Base-by-base conservation (phyloP, 2,113 vertebrate species). In the Dendrocopos noguchii region DNA sequence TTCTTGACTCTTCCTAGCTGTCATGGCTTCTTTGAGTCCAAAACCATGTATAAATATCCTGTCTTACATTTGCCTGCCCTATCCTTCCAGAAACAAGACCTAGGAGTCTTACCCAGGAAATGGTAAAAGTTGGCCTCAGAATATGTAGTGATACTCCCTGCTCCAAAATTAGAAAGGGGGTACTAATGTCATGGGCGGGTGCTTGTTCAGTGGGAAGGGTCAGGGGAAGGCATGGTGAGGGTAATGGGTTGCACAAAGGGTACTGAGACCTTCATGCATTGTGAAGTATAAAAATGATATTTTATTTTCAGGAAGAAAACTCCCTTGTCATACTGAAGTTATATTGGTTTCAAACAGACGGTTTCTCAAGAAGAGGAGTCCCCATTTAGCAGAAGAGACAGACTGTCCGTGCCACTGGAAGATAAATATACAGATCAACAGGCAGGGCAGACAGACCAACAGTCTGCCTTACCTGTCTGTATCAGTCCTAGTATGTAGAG, bases 31-130 rank as follows among this genome's bases (percentile, higher is more conserved):
- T 68, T 14, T 50, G 27, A 86, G 11, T 19, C 20, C 7, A 34
- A 24, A 5, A 75, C 1, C 36, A 63, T 20, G 2, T 53, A 72
- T 27, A 64, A 85, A 31, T 20, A 7, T 25, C 29, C 52, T 65
- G 2, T 7, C 13, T 8, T 28, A 60, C 3, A n/a, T 25, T 57
- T 84, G 10, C 9, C 10, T 0, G 1, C 6, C 18, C 17, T 73
- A 31, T 34, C 10, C 31, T 53, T 74, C 33, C 16, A 46, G 34
- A 24, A 28, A 60, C 6, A 63, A 74, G 33, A 68, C 31, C 27
- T 21, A 86, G 28, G 25, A 80, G 19, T 10, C 36, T 73, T 25
- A 7, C 10, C 21, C 15, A 10, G 17, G 6, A 64, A 84, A 80
- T 7, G 2, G 16, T 46, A 56, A 57, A 59, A 67, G 57, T 15